Evolutionary conservation across 2,797 vertebrate species (phyloP).

Genomic region (Sitta carolinensis): DNA sequence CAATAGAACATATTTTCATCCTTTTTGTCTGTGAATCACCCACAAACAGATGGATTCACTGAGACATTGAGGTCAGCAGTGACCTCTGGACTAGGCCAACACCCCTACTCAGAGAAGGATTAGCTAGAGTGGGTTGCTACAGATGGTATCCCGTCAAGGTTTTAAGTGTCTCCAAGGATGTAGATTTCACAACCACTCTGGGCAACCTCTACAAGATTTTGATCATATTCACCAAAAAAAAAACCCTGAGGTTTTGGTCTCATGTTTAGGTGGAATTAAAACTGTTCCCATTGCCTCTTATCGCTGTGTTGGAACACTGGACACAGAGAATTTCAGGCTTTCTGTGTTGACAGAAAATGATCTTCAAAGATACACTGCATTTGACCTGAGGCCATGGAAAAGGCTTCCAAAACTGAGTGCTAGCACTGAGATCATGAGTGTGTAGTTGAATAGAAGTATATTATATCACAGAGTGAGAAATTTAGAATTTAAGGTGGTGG

Average conservation of each 20-base stretch:
- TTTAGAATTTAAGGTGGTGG: too few species aligned
- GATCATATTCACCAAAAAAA: not conserved
- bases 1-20: not conserved
- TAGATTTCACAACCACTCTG: not conserved
- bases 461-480: too few species aligned
- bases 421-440: too few species aligned
- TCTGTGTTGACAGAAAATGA: too few species aligned
- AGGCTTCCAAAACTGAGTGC: too few species aligned
- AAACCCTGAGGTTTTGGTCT: not conserved
- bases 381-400: too few species aligned
- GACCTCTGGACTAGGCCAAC: not conserved
- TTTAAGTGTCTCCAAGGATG: not conserved
- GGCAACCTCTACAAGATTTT: not conserved
- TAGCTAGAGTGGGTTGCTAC: not conserved
- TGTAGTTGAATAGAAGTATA: too few species aligned
- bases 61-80: not conserved
- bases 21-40: not conserved
- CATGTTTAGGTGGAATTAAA: not conserved
- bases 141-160: rapidly evolving
- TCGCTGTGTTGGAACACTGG: not conserved
- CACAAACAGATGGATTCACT: not conserved
- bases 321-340: too few species aligned
- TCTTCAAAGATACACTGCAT: too few species aligned
- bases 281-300: not conserved
- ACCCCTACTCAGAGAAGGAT: not conserved